A percentile compares a stretch with the other conserved stretches of the same genome.
phyloP scores from a whole-genome alignment of 2,113 vertebrate genomes.

The Melospiza melodia region DNA sequence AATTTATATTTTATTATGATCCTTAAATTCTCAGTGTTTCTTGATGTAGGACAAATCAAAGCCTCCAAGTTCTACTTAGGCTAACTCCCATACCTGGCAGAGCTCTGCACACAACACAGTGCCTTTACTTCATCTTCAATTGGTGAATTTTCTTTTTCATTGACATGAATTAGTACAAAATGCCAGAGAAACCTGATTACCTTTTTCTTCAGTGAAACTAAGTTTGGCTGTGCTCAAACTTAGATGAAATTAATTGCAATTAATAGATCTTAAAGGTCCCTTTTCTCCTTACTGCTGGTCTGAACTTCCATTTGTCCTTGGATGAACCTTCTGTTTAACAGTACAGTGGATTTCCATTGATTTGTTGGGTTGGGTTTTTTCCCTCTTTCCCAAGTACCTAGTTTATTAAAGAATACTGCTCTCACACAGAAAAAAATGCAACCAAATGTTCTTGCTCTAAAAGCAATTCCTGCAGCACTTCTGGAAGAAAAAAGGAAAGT shows the following conservation, averaged over 20 bases:
- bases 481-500: not conserved
- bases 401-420: not conserved
- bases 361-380: not conserved
- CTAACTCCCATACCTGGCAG: not conserved
- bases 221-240: not conserved
- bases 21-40: not conserved
- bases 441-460: not conserved
- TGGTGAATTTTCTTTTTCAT: not conserved
- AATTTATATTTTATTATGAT: not conserved
- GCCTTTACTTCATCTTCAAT: not conserved
- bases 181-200: not conserved
- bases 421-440: not conserved
- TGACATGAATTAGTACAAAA: not conserved
- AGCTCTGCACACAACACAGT: not conserved
- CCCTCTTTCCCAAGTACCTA: not conserved
- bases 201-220: not conserved
- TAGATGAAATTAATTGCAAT: not conserved
- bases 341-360: not conserved
- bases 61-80: not conserved
- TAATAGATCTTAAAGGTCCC: not conserved
- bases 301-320: not conserved
- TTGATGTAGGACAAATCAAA: not conserved
- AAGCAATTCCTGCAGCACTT: not conserved
- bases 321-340: not conserved
- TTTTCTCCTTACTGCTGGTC: not conserved